phyloP scores from a whole-genome alignment of 1,140 invertebrate species.

The Drosophila orosa region DNA sequence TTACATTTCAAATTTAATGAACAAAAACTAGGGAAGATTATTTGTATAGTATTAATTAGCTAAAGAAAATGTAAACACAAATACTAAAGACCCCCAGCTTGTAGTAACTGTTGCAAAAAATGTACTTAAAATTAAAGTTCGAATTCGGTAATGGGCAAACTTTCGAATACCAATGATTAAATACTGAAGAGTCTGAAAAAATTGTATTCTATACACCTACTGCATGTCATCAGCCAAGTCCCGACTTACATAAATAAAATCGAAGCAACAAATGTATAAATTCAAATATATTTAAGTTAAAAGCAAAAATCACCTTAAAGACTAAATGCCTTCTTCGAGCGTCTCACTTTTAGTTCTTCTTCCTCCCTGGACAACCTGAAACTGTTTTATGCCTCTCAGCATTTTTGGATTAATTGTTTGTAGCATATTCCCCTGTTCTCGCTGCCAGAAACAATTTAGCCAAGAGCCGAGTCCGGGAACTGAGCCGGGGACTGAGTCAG shows the following conservation, averaged over 20 bases:
- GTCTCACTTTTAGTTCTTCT: not conserved
- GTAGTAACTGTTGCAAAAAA: not conserved
- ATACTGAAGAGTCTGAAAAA: no score
- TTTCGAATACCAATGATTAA: no score
- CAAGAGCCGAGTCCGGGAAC: not conserved
- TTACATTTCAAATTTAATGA: not conserved
- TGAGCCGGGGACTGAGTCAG: slow-evolving; percentile 8
- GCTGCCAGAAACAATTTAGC: slow-evolving; percentile 18
- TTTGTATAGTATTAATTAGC: not conserved
- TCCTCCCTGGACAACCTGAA: slow-evolving; percentile 22
- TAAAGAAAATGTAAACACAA: not conserved
- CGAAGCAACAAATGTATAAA: not conserved
- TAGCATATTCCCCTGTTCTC: slow-evolving; percentile 25
- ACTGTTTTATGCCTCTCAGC: slow-evolving; percentile 35
- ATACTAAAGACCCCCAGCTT: not conserved
- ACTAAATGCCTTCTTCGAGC: not conserved
- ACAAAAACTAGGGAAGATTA: not conserved
- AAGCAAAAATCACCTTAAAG: not conserved
- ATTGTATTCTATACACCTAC: no score
- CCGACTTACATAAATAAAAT: no score
- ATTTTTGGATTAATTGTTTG: slow-evolving; percentile 50
- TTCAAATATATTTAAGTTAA: not conserved
- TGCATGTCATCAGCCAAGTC: no score
- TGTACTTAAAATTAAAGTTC: no score
- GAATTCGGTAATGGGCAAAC: no score